Percentiles rank a stretch among this genome's conserved stretches.
phyloP scores from a whole-genome alignment of 2,888 invertebrate genomes.

The Platycheirus albimanus region DNA sequence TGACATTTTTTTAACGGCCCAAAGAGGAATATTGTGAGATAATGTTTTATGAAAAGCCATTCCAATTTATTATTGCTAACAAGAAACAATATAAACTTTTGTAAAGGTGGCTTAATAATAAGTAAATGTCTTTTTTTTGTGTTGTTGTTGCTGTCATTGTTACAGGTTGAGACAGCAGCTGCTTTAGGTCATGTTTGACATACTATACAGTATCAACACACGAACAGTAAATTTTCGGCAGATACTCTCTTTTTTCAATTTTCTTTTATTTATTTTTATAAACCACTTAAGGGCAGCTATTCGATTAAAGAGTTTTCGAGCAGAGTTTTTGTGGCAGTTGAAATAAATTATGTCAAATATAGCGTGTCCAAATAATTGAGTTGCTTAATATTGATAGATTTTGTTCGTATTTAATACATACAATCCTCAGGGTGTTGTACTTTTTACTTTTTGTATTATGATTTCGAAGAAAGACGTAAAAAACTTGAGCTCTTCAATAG shows the following conservation, averaged over 20 bases:
- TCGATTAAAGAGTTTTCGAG: not conserved
- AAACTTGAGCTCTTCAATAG: too few species aligned
- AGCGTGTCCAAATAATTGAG: slow-evolving; percentile 4
- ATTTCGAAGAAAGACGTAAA: not conserved
- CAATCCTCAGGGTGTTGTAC: slow-evolving; percentile 20
- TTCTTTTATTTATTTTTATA: not conserved
- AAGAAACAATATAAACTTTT: slow-evolving; percentile 2
- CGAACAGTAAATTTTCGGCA: slow-evolving; percentile 15
- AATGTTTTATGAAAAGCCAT: slow-evolving; percentile 5
- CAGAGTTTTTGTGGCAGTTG: not conserved
- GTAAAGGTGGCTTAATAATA: slow-evolving; percentile 14
- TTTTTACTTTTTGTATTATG: slow-evolving; percentile 18
- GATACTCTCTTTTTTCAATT: not conserved
- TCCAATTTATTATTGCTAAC: slow-evolving; percentile 2
- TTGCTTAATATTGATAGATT: not conserved
- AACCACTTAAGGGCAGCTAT: not conserved
- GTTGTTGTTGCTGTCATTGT: slow-evolving; percentile 1
- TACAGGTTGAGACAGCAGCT: not conserved
- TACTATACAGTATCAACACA: too few species aligned
- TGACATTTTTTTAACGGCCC: slow-evolving; percentile 9
- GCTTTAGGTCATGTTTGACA: slow-evolving; percentile 23
- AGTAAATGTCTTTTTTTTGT: not conserved
- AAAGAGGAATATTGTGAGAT: slow-evolving; percentile 11
- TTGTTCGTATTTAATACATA: not conserved
- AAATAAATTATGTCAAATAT: not conserved